Evolutionary conservation across 1,140 invertebrate species (phyloP).

Genomic region (Hermetia illucens): DNA sequence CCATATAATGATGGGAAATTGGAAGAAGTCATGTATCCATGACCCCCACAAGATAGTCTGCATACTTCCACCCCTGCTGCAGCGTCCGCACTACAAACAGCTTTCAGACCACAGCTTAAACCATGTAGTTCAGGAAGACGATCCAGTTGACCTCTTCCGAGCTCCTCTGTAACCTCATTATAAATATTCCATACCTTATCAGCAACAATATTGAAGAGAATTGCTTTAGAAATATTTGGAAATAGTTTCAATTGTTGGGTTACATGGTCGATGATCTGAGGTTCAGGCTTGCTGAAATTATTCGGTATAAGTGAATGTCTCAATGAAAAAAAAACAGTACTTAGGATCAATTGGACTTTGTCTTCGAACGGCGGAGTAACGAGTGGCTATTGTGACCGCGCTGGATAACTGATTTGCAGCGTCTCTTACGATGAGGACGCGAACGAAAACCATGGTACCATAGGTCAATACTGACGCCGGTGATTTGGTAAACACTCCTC

Average conservation of each 20-base stretch:
- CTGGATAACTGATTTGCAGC: constrained; percentile 56
- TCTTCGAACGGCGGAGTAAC: constrained; percentile 75
- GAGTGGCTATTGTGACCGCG: constrained; percentile 67
- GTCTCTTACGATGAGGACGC: constrained; percentile 64
- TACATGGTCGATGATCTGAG: constrained; percentile 80
- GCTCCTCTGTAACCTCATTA: constrained; percentile 55
- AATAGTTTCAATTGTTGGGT: constrained; percentile 87
- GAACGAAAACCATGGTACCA: constrained; percentile 87
- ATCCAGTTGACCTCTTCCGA: constrained; percentile 60
- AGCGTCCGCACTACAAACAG: constrained; percentile 59
- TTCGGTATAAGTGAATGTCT: background rate
- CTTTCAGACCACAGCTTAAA: constrained; percentile 79
- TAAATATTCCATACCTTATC: constrained; percentile 67
- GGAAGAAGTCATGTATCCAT: constrained; percentile 77
- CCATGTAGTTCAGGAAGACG: constrained; percentile 79
- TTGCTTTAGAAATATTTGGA: constrained; percentile 59
- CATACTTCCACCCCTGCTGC: constrained; percentile 57
- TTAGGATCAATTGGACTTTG: constrained; percentile 69
- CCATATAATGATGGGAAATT: constrained; percentile 73
- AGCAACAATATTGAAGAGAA: constrained; percentile 60
- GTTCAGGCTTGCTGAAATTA: constrained; percentile 46
- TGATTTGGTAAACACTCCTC: constrained; percentile 77
- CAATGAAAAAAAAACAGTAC: background rate
- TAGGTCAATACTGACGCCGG: constrained; percentile 75
- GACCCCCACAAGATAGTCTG: constrained; percentile 79